Conservation (phyloP, 2,797 vertebrate genomes). For the Thalassophryne amazonica region DNA sequence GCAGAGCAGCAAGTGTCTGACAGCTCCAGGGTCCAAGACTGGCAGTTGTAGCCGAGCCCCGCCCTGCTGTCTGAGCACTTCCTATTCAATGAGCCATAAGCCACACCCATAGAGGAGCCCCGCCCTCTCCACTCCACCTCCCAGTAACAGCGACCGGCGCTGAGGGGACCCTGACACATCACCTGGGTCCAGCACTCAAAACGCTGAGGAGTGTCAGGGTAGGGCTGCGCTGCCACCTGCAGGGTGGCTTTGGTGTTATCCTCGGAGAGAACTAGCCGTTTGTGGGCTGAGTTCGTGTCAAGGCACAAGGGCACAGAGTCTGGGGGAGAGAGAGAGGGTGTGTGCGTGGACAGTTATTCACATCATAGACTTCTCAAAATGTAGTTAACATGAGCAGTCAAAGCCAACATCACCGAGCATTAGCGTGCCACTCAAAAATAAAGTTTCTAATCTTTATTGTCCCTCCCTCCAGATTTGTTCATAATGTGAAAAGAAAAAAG, state of each 20-base stretch:
- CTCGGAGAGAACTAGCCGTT: slow-evolving; percentile 70
- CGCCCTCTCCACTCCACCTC: slow-evolving; percentile 80
- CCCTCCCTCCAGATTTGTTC: too few species aligned
- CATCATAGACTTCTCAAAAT: too few species aligned
- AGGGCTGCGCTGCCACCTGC: slow-evolving; percentile 48
- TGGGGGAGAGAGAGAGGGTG: slow-evolving; percentile 16
- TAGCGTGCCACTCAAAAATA: too few species aligned
- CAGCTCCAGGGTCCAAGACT: slow-evolving; percentile 82
- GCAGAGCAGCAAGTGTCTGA: slow-evolving; percentile 79
- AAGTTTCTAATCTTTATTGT: too few species aligned
- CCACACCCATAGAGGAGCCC: slow-evolving; percentile 75
- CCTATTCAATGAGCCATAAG: slow-evolving; percentile 57
- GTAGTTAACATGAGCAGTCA: too few species aligned
- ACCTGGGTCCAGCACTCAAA: slow-evolving; percentile 81
- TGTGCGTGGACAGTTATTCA: neutral
- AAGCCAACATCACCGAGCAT: neutral
- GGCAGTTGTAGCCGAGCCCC: slow-evolving; percentile 78
- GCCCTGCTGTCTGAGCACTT: slow-evolving; percentile 72
- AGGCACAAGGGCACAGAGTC: slow-evolving; percentile 70
- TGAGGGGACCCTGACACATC: slow-evolving; percentile 60
- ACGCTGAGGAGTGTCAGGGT: slow-evolving; percentile 54
- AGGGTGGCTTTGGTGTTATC: slow-evolving; percentile 71
- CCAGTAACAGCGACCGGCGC: slow-evolving; percentile 73
- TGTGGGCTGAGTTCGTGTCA: slow-evolving; percentile 74
- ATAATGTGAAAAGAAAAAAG: too few species aligned